Percentiles rank a stretch among this genome's conserved stretches.
Conservation (phyloP, 2,888 invertebrate species). For the Caradrina kadenii region DNA sequence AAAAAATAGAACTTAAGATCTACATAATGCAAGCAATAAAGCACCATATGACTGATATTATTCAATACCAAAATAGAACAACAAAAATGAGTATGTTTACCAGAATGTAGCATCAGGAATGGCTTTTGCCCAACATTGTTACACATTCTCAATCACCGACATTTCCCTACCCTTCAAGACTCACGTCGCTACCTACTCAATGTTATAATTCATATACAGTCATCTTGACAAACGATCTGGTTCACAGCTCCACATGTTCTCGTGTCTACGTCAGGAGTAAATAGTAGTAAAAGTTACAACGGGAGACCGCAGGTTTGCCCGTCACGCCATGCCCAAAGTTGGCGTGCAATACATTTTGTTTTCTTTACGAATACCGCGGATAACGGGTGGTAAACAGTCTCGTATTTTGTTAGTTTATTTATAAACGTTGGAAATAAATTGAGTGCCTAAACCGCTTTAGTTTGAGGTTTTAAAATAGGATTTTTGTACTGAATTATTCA, state of each 20-base stretch:
- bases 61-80: too few species aligned
- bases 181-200: neutral
- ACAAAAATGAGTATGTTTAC: too few species aligned
- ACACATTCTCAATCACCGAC: neutral
- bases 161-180: neutral
- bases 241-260: slow-evolving; percentile 51
- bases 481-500: slow-evolving; percentile 57
- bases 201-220: slow-evolving; percentile 50
- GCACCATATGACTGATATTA: too few species aligned
- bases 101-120: too few species aligned
- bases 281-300: slow-evolving; percentile 69
- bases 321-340: slow-evolving; percentile 71
- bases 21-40: too few species aligned
- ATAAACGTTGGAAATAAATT: slow-evolving; percentile 63
- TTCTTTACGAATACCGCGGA: slow-evolving; percentile 68
- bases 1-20: too few species aligned
- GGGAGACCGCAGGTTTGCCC: slow-evolving; percentile 65
- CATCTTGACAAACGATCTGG: slow-evolving; percentile 53
- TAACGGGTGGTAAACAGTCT: slow-evolving; percentile 67
- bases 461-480: slow-evolving; percentile 56
- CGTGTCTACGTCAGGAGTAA: slow-evolving; percentile 63
- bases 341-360: slow-evolving; percentile 69
- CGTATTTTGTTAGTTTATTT: slow-evolving; percentile 65
- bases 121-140: neutral
- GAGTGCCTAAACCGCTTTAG: slow-evolving; percentile 60